Evolutionary conservation across 2,888 invertebrate genomes (phyloP), one percentile per base, ranked within the genome.

Genomic region (Megalurothrips usitatus): DNA sequence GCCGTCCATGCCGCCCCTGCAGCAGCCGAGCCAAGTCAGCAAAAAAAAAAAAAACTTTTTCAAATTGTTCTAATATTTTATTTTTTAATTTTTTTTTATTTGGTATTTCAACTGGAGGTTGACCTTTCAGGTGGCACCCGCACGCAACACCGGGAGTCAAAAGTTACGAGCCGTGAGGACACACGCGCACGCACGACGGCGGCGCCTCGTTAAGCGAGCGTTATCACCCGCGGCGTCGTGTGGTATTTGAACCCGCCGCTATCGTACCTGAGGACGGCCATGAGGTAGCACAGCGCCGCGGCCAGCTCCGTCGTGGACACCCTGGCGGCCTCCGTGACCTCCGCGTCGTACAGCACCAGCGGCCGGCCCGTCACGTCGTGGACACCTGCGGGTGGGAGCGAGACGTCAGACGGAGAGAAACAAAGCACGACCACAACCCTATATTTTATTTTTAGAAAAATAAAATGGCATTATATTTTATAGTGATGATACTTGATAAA

Each of bases 281-380:
- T 26, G 68, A 75, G 23, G 68, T 75, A 75, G 68, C 23, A 75
- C 23, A 75, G 68, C 23, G 68, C 26, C 26, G 68, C 23, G 11
- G 68, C 68, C 68, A 75, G 68, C 68, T 75, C 68, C 8, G 68
- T 75, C 26, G 68, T 26, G 68, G 68, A 26, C 23, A 93, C 89
- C 84, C 92, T 91, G 82, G 93, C 92, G 84, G 93, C 89, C 88
- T 93, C 92, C 85, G 91, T 90, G 86, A 89, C 89, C 84, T 90
- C 90, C 81, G 91, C 91, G 83, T 92, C 91, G 85, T 93, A 91
- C 83, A 92, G 89, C 83, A 94, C 89, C 83, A 94, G 89, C 82
- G 92, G 91, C 86, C 91, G 89, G 85, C 92, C 93, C 84, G 89
- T 88, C 79, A 89, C 86, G 87, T 93, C 93, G 84, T 89, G 88